A percentile compares a stretch with the other conserved stretches of the same genome.
Evolutionary conservation across 2,113 vertebrate species (phyloP).

Genomic region (Xyliphius kryptos): DNA sequence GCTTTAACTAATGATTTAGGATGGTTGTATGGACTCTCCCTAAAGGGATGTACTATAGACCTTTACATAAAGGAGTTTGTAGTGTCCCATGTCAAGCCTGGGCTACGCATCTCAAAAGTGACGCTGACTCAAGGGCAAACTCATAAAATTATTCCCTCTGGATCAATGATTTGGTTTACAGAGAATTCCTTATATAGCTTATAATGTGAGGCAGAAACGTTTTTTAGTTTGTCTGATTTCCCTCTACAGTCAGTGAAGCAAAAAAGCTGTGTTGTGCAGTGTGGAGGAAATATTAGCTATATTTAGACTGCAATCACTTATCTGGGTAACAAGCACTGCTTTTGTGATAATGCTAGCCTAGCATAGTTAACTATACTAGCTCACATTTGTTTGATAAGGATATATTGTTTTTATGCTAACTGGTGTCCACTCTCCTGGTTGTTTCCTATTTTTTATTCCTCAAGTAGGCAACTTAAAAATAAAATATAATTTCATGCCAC

Average conservation of each 20-base stretch:
- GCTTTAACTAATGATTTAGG: constrained; percentile 27
- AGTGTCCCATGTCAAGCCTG: constrained; percentile 19
- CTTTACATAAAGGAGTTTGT: constrained; percentile 14
- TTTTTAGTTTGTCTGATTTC: background rate
- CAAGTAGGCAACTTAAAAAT: constrained; percentile 3
- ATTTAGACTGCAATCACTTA: background rate
- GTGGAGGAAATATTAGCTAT: background rate
- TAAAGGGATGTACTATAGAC: constrained; percentile 12
- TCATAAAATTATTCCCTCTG: constrained; percentile 29
- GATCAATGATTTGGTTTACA: constrained; percentile 4
- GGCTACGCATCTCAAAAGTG: constrained; percentile 16
- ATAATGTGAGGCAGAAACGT: background rate
- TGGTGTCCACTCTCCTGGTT: no score
- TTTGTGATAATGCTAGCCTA: background rate
- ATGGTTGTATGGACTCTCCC: constrained; percentile 15
- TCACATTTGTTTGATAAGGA: no score
- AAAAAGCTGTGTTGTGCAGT: background rate
- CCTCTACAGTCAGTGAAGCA: background rate
- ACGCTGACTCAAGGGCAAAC: constrained; percentile 28
- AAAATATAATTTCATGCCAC: background rate
- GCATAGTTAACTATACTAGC: no score
- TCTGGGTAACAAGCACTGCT: background rate
- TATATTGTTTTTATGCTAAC: background rate
- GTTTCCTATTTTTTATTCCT: background rate
- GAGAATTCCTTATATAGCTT: constrained; percentile 11